Evolutionary conservation across 2,888 invertebrate genomes (phyloP).

Genomic region (Liposcelis brunnea): DNA sequence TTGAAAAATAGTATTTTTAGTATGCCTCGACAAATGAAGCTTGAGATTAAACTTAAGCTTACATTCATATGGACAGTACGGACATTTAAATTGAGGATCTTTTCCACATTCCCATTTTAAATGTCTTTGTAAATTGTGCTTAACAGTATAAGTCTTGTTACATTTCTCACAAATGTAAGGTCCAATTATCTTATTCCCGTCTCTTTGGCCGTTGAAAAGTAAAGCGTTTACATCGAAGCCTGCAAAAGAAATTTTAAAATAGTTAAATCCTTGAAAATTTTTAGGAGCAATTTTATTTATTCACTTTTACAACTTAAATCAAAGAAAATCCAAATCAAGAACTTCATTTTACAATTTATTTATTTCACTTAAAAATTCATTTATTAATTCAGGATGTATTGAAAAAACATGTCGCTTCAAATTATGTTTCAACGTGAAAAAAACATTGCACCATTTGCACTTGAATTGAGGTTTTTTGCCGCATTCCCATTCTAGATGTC

Average conservation of each 20-base stretch:
- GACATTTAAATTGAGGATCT: conserved; percentile 25
- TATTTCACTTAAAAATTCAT: too few species aligned
- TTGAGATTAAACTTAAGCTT: conserved; percentile 24
- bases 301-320: too few species aligned
- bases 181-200: too few species aligned
- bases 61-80: conserved; percentile 27
- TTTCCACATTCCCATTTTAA: conserved; percentile 19
- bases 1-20: too few species aligned
- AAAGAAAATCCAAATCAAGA: too few species aligned
- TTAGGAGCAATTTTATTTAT: too few species aligned
- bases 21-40: conserved; percentile 14
- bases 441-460: conserved; percentile 28
- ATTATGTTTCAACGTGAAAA: conserved; percentile 26
- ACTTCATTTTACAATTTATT: too few species aligned
- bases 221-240: too few species aligned
- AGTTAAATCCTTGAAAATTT: too few species aligned
- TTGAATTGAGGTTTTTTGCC: conserved; percentile 30
- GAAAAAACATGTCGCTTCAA: conserved; percentile 16
- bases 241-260: too few species aligned
- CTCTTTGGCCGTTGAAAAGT: too few species aligned
- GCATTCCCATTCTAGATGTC: conserved; percentile 31
- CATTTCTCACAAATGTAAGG: not conserved
- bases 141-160: conserved; percentile 10
- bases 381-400: too few species aligned
- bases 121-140: conserved; percentile 14